A percentile compares a stretch with the other conserved stretches of the same genome.
Conservation (phyloP, 2,113 vertebrate genomes). For the Laterallus jamaicensis region DNA sequence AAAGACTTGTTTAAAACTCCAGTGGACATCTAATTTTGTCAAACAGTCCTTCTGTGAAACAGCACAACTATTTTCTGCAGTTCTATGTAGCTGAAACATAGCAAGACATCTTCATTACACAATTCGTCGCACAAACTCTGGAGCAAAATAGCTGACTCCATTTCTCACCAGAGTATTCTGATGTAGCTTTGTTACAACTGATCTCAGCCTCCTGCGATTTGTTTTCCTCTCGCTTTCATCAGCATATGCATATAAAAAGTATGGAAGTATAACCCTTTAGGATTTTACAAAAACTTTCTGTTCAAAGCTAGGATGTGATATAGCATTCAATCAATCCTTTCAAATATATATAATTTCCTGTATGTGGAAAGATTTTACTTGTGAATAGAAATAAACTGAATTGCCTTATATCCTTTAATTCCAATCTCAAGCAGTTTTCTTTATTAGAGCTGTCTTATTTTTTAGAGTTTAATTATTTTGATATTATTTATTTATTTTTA, state of each 20-base stretch:
- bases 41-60: background rate
- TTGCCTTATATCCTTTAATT: background rate
- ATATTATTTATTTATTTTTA: background rate
- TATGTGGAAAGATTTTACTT: background rate
- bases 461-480: background rate
- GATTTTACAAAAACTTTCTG: background rate
- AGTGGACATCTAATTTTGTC: background rate
- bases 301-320: background rate
- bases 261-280: background rate
- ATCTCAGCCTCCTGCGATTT: background rate
- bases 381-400: background rate
- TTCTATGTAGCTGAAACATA: background rate
- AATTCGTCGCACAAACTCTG: background rate
- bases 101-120: background rate
- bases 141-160: background rate
- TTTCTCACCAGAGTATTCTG: background rate
- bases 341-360: slow-evolving; percentile 12
- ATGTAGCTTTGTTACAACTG: background rate
- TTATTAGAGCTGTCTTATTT: background rate
- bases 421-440: background rate
- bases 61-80: background rate
- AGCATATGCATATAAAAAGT: background rate
- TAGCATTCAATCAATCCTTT: slow-evolving; percentile 28
- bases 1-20: background rate
- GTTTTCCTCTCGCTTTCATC: background rate